A percentile compares a stretch with the other conserved stretches of the same genome.
These are phyloP conservation scores for Eulemur albifrons DNA, from an alignment of 2,797 vertebrate species.

Conservation along the genomic window DNA sequence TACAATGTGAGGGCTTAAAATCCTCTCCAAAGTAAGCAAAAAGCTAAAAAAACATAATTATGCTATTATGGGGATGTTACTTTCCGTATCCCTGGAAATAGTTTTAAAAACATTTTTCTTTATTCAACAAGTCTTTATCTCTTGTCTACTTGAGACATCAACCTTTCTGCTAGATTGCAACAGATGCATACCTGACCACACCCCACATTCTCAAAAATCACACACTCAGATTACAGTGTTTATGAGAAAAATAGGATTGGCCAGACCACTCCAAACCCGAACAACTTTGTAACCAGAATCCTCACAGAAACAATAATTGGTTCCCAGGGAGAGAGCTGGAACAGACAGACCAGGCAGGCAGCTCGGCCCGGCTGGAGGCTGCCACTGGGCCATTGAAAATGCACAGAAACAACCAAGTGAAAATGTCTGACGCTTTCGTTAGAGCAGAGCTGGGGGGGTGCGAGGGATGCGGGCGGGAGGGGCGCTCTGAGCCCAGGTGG, in stretches of 20 bases:
- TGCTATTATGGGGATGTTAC: not conserved
- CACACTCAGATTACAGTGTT: not conserved
- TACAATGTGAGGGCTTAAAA: not conserved
- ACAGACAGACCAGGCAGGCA: not conserved
- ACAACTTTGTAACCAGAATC: not conserved
- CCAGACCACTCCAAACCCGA: not conserved
- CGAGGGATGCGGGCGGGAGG: fast-evolving
- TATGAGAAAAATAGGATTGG: not conserved
- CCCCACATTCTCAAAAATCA: conserved; percentile 6
- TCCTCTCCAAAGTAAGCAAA: not conserved
- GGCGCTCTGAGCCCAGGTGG: fast-evolving
- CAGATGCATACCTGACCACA: not conserved
- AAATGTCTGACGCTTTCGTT: not conserved
- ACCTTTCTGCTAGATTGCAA: not conserved
- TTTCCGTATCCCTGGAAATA: not conserved
- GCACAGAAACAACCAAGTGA: not conserved
- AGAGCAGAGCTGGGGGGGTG: not conserved
- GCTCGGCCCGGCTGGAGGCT: not conserved
- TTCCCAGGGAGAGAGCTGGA: not conserved
- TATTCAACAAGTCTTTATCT: not conserved
- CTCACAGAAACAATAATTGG: not conserved
- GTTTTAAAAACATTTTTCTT: not conserved
- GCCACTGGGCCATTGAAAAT: not conserved
- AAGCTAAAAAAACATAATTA: not conserved
- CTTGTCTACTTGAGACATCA: not conserved